Conservation (phyloP, 2,888 invertebrate genomes). For the Brenthis hecate region DNA sequence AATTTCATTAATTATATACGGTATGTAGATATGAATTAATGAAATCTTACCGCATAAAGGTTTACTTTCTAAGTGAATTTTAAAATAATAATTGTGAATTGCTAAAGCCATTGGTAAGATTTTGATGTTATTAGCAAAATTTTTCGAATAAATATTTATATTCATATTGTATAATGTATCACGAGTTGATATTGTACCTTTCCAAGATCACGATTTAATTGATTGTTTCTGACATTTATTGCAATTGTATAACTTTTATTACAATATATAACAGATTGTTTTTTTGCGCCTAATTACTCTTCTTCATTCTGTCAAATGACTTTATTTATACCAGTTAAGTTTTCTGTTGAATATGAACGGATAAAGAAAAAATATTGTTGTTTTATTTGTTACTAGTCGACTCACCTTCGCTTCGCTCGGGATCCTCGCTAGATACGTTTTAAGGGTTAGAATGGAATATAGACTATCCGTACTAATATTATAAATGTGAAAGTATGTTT, state of each 20-base stretch:
- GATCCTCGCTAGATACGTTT: too few relatives aligned
- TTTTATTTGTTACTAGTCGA: constrained; percentile 32
- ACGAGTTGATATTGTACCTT: background rate
- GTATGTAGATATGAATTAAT: too few relatives aligned
- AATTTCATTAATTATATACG: too few relatives aligned
- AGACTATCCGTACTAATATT: too few relatives aligned
- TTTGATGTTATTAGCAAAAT: constrained; percentile 14
- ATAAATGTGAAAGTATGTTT: too few relatives aligned
- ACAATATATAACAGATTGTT: constrained; percentile 15
- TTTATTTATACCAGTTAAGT: constrained; percentile 40
- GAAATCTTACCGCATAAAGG: too few relatives aligned
- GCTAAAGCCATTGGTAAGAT: constrained; percentile 4
- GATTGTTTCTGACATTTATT: constrained; percentile 20
- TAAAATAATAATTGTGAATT: constrained; percentile 1
- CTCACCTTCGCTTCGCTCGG: too few relatives aligned
- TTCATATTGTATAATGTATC: background rate
- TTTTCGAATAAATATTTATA: constrained; percentile 1
- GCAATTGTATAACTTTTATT: constrained; percentile 30
- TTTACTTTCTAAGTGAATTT: background rate
- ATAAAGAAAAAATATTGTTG: constrained; percentile 37
- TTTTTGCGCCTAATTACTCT: constrained; percentile 31
- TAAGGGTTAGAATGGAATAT: too few relatives aligned
- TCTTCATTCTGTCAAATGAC: constrained; percentile 38
- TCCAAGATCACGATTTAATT: background rate
- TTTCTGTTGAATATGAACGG: constrained; percentile 42